Evolutionary conservation across 2,888 invertebrate genomes (phyloP).

Genomic region (Dromius quadrimaculatus): DNA sequence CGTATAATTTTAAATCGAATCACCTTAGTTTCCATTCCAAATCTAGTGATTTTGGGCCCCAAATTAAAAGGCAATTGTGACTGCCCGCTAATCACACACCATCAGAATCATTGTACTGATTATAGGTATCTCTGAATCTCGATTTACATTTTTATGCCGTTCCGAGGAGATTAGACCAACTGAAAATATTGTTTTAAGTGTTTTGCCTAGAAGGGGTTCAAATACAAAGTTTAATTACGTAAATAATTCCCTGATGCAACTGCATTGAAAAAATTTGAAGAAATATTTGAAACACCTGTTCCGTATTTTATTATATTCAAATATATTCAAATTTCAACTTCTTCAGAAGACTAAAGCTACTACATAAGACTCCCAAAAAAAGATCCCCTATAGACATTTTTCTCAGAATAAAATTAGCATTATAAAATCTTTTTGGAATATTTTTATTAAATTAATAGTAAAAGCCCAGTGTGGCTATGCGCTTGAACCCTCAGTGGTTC

Average conservation of each 20-base stretch:
- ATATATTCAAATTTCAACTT: constrained; percentile 33
- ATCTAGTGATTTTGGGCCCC: constrained; percentile 20
- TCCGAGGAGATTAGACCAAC: neutral
- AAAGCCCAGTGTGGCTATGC: constrained; percentile 1
- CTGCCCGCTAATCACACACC: constrained; percentile 22
- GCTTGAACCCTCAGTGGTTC: neutral
- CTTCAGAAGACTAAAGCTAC: constrained; percentile 31
- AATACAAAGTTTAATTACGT: constrained; percentile 6
- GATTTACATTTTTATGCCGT: constrained; percentile 23
- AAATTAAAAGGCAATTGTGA: constrained; percentile 51
- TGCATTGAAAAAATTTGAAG: too few species aligned
- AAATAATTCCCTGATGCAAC: too few species aligned
- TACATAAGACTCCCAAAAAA: constrained; percentile 18
- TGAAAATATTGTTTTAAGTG: constrained; percentile 35
- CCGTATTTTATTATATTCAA: constrained; percentile 28
- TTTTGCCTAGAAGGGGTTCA: constrained; percentile 21
- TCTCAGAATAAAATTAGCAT: constrained; percentile 28
- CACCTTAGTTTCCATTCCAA: constrained; percentile 8
- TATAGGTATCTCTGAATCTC: constrained; percentile 25
- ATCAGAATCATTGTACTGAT: constrained; percentile 35
- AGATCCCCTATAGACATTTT: neutral
- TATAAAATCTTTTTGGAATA: constrained; percentile 34
- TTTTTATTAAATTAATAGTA: constrained; percentile 40
- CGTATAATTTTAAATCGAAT: constrained; percentile 27
- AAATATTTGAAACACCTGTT: constrained; percentile 22